Evolutionary conservation across 2,113 vertebrate species (phyloP), one percentile per base, ranked within the genome.

Genomic region (Bettongia penicillata): DNA sequence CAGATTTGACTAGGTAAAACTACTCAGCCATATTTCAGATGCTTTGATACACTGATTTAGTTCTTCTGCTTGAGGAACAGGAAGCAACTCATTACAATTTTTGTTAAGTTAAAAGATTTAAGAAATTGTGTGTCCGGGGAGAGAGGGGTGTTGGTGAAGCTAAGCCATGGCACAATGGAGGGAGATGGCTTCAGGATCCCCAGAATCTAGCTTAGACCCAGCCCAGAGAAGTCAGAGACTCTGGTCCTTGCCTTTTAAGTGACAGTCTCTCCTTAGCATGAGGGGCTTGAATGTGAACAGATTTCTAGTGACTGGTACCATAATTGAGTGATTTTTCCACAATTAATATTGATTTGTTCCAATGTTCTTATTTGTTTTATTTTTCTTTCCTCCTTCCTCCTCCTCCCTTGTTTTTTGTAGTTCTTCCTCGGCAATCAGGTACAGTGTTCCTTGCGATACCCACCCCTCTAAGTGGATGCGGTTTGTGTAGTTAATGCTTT

Each of bases 361-460:
- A 96, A 98, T 98, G 98, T 98, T 98, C 95, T 98, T 94, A 99
- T 98, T 98, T 99, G 98, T 98, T 97, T 98, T 98, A 97, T 98
- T 98, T 97, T 93, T 95, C 91, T 97, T 97, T 96, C 91, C 94
- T 95, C 94, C 96, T 96, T 95, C 96, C 93, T 57, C 90, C 77
- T 96, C 97, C 97, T 96, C 98, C 98, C 96, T 98, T 98, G 98
- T 98, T 99, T 98, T 99, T 93, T 97, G 0, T 99, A 99, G 99
- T 99, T 99, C 99, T 99, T 99, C 99, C 99, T 99, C 99, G 99
- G 99, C 99, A 99, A 99, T 98, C 99, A 99, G 99, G 99, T 99
- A 99, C 99, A 99, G 99, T 99, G 98, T 98, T 98, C 98, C 98
- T 98, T 95, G 97, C 95, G 19, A 96, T 96, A 95, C 98, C 98